Evolutionary conservation across 2,113 vertebrate genomes (phyloP), one percentile per base, ranked within the genome.

Genomic region (Athene cunicularia): DNA sequence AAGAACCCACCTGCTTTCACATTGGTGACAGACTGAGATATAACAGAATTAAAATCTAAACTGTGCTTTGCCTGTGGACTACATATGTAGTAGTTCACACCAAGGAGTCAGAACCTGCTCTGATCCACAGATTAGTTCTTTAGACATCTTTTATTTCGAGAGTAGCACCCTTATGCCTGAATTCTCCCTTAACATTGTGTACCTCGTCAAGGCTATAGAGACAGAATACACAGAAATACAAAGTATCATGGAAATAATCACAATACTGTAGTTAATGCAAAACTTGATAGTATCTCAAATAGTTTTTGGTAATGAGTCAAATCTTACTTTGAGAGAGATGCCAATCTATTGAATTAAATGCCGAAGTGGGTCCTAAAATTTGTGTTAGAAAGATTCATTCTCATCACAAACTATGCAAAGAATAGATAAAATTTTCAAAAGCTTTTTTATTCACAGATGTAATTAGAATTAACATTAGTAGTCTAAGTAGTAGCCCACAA

Each of bases 11-110:
- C 62, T 76, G 32, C 45, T 91, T 77, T 37, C 47, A 15, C 8
- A n/a, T 26, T 5, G 17, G 28, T 33, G 39, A 15, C 7, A 22
- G 68, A 22, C 39, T 47, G 30, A 74, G 35, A 19, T 47, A 3
- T 1, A 5, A 16, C 4, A 24, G 27, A 13, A 45, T 32, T 30
- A 60, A 53, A n/a, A 43, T 16, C 73, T 12, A 22, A 80, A 22
- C 21, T 13, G 10, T 55, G n/a, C 39, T 80, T 47, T 83, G 3
- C 33, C 58, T 30, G 23, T 33, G 71, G 28, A 35, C n/a, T 83
- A 11, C 16, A 0, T 11, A 1, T 11, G 32, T 26, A 93, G 55
- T 37, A 28, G 12, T 2, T 71, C 72, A 50, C 2, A 0, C 6
- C 19, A 33, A 22, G 14, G 41, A 73, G 45, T 77, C 35, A 39